Evolutionary conservation across 2,113 vertebrate genomes (phyloP), one percentile per base, ranked within the genome.

Genomic region (Lycaon pictus): DNA sequence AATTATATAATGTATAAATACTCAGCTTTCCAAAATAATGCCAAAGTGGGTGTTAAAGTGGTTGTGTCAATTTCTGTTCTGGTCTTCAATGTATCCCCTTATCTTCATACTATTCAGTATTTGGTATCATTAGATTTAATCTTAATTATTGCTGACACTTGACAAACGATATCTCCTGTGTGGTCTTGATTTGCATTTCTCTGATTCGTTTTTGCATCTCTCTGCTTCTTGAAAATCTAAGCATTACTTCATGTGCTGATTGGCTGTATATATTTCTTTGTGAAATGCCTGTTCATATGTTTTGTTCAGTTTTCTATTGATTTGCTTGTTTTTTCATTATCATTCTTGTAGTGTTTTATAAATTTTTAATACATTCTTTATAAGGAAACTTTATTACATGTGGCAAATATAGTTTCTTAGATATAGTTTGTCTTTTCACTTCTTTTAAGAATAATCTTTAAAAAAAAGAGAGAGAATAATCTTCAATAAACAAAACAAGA

Each of bases 241-340:
- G 32, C 35, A 67, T 48, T 27, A 11, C 17, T 71, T 86, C 19
- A 51, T 62, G 19, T 71, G 37, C 7, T 67, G 82, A 58, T 48
- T 67, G 48, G 25, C 1, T 27, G 67, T 12, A 55, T 37, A 10
- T 12, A 72, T 81, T 55, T 72, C 69, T 67, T 90, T 27, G 25
- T 22, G 37, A 80, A 55, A 53, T 86, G 29, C 53, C 37, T 65
- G 20, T 74, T 88, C 11, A 58, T 56, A 16, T 67, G 20, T 55
- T 88, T 55, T 74, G n/a, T 35, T 88, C 67, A 82, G n/a, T 88
- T 96, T 88, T 82, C 63, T 69, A 62, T 79, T 86, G 71, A 86
- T 71, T 29, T 43, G 11, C 29, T 69, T 60, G 19, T 63, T 58
- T 58, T 88, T 92, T 51, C 53, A 53, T 16, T 71, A 91, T 37